Percentiles rank a stretch among this genome's conserved stretches.
phyloP scores from a whole-genome alignment of 2,113 vertebrate species.

The Silurus asotus region DNA sequence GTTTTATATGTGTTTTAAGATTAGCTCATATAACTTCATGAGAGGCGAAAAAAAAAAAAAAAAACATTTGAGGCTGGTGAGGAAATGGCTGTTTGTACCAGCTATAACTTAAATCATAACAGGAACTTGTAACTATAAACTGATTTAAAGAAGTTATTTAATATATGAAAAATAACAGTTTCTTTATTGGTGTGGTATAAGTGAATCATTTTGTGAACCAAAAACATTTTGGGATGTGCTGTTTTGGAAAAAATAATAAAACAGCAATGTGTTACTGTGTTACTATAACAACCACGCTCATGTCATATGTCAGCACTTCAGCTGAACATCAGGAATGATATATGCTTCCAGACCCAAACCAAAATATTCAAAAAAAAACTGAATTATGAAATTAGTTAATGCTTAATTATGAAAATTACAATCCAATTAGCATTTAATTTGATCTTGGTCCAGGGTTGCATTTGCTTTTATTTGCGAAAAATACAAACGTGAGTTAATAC shows the following conservation, averaged over 20 bases:
- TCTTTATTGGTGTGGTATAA: background rate
- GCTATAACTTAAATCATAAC: background rate
- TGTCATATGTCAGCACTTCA: background rate
- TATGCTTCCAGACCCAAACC: background rate
- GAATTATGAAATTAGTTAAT: background rate
- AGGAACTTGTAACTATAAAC: background rate
- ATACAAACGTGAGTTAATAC: background rate
- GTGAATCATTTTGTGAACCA: background rate
- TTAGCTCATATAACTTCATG: background rate
- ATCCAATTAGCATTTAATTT: background rate
- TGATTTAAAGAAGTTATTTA: background rate
- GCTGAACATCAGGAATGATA: background rate
- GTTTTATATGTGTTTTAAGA: background rate
- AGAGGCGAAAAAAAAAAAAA: background rate
- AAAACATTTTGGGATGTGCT: background rate
- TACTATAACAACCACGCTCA: background rate
- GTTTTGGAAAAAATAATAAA: background rate
- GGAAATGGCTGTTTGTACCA: background rate
- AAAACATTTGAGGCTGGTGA: no score
- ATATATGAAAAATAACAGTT: background rate
- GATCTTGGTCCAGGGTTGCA: background rate
- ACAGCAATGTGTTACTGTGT: background rate
- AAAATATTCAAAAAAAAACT: background rate
- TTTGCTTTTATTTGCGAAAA: background rate
- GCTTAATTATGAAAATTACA: background rate